Base-by-base conservation (phyloP, 2,888 invertebrate genomes). In the Tineola bisselliella region DNA sequence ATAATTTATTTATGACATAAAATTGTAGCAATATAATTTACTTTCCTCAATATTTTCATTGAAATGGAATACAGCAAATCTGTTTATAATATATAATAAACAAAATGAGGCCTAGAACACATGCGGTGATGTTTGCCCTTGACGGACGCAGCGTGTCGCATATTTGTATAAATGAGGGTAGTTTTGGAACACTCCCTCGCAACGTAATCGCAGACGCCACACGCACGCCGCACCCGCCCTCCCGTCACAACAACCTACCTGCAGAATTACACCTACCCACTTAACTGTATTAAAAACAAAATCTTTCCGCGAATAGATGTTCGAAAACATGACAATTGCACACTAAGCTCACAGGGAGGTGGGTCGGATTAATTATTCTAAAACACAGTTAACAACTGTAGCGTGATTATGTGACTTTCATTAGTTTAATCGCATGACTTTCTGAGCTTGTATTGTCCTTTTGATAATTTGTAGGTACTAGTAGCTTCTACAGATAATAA, bases 241-340 rank as follows among this genome's bases (percentile, higher is more conserved):
- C 65, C 65, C 67, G 15, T 31, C 64, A 65, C 62, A 66, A 66
- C 67, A 67, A 67, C 66, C 66, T 63, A 65, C 63, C 64, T 67
- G 30, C 44, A 59, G 62, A 75, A 74, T 76, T 77, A 76, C 70
- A 71, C 67, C 71, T 66, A 58, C 65, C 71, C 77, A 78, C 78
- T 79, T 69, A 74, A 66, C 63, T 61, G 69, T 75, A 80, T 81
- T 81, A 81, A 80, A 74, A 77, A 73, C 62, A 11, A 63, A 78
- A 76, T 76, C 75, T 68, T 71, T 79, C 75, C 68, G 68, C 70
- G 76, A 79, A 73, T 62, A 62, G 44, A 66, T 72, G 69, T 68
- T 59, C 31, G 30, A 57, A 60, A 60, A 62, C 62, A 62, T 33
- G 59, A 59, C 38, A 8, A 59, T 59, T 59, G 52, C 33, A 54